phyloP scores from a whole-genome alignment of 2,113 vertebrate genomes.

The Notiomystis cincta region DNA sequence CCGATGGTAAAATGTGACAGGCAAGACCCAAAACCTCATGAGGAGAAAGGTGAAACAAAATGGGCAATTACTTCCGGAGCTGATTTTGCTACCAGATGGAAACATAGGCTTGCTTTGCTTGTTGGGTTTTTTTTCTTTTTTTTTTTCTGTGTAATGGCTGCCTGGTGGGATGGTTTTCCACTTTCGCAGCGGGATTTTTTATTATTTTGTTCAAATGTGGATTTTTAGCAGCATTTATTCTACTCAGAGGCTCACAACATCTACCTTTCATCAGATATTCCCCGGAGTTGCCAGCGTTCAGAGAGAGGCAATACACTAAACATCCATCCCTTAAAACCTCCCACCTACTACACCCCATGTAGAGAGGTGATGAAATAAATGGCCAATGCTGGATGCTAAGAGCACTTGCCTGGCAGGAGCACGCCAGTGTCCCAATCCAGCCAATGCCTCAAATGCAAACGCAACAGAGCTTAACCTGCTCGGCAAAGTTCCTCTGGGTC shows the following conservation, averaged over 20 bases:
- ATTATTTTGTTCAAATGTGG: background rate
- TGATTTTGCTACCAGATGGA: background rate
- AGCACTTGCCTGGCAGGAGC: background rate
- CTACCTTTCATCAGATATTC: background rate
- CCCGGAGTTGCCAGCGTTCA: background rate
- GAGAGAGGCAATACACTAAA: background rate
- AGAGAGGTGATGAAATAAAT: background rate
- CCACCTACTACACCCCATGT: background rate
- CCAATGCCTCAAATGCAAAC: background rate
- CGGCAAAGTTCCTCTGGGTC: background rate
- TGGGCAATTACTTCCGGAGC: background rate
- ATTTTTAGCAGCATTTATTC: background rate
- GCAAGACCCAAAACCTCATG: background rate
- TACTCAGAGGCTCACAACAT: background rate
- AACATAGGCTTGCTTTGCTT: background rate
- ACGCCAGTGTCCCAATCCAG: rapidly evolving
- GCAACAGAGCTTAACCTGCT: background rate
- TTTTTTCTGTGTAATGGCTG: background rate
- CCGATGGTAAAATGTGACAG: background rate
- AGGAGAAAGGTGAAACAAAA: background rate
- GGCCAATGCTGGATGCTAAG: background rate
- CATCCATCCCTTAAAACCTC: background rate
- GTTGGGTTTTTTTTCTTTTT: background rate
- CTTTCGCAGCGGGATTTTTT: background rate
- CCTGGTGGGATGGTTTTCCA: background rate